A percentile compares a stretch with the other conserved stretches of the same genome.
Evolutionary conservation across 2,113 vertebrate species (phyloP).

Genomic region (Pitta sordida): DNA sequence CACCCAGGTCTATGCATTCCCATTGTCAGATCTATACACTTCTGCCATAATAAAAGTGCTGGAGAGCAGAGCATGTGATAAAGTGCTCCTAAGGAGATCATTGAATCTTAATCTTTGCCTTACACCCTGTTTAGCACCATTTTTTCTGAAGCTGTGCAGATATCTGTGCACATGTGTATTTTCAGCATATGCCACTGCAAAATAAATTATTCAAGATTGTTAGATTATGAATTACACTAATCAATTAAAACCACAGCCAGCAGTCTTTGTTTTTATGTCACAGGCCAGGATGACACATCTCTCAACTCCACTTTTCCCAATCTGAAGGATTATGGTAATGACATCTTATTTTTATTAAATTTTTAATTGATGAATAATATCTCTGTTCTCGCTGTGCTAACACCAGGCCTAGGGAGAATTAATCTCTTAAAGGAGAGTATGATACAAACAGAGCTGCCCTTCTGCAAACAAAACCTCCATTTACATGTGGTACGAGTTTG

Average conservation of each 20-base stretch:
- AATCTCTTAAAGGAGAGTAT: slow-evolving; percentile 1
- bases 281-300: slow-evolving; percentile 1
- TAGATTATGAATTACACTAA: slow-evolving; percentile 67
- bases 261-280: slow-evolving; percentile 46
- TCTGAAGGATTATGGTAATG: slow-evolving; percentile 44
- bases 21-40: not conserved
- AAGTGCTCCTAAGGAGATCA: slow-evolving; percentile 3
- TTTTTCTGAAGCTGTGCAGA: not conserved
- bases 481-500: not conserved
- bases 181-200: slow-evolving; percentile 51
- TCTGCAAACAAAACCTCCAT: not conserved
- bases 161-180: slow-evolving; percentile 49
- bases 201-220: slow-evolving; percentile 74
- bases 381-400: not conserved
- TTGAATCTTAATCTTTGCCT: slow-evolving; percentile 41
- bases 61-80: not conserved
- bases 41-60: not conserved
- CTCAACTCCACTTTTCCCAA: slow-evolving; percentile 13
- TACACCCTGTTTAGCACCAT: not conserved
- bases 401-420: not conserved
- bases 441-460: not conserved
- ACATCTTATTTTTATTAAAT: slow-evolving; percentile 40
- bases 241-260: slow-evolving; percentile 51
- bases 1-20: not conserved
- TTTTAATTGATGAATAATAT: slow-evolving; percentile 48